A percentile compares a stretch with the other conserved stretches of the same genome.
phyloP scores from a whole-genome alignment of 35 echinoderm and acorn worm genomes.

The Lytechinus variegatus region DNA sequence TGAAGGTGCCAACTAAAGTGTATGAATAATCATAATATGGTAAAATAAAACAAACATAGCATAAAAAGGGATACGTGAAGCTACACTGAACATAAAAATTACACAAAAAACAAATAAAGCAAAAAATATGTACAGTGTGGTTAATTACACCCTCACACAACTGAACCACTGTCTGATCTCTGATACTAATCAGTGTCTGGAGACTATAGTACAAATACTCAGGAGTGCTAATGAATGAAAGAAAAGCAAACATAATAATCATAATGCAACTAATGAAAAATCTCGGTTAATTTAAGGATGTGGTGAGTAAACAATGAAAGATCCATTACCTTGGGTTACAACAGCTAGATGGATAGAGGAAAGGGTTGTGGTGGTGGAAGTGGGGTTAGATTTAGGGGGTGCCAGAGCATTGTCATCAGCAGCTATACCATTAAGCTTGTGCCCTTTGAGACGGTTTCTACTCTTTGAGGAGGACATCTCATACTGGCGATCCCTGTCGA shows the following conservation, averaged over 20 bases:
- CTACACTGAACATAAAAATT: neutral
- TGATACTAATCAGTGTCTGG: too few relatives aligned
- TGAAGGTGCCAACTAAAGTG: neutral
- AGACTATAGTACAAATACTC: neutral
- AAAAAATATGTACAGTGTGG: neutral
- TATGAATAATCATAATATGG: neutral
- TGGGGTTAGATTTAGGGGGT: slow-evolving; percentile 18
- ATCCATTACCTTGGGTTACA: slow-evolving; percentile 43
- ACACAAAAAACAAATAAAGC: neutral
- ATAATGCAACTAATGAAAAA: neutral
- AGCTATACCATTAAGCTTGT: slow-evolving; percentile 38
- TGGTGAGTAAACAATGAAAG: neutral
- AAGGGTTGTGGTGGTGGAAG: neutral
- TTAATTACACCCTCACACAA: neutral
- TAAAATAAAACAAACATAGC: neutral
- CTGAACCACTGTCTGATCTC: too few relatives aligned
- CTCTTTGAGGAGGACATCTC: neutral
- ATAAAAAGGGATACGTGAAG: neutral
- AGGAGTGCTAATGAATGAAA: neutral
- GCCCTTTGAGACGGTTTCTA: slow-evolving; percentile 39
- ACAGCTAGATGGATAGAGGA: slow-evolving; percentile 22
- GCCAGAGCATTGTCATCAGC: neutral
- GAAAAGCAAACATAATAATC: neutral
- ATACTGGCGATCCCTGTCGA: neutral
- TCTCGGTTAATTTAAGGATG: neutral